A percentile compares a stretch with the other conserved stretches of the same genome.
These are phyloP conservation scores for Conopomorpha cramerella DNA, from an alignment of 1,140 invertebrate genomes.

Conservation along the genomic window DNA sequence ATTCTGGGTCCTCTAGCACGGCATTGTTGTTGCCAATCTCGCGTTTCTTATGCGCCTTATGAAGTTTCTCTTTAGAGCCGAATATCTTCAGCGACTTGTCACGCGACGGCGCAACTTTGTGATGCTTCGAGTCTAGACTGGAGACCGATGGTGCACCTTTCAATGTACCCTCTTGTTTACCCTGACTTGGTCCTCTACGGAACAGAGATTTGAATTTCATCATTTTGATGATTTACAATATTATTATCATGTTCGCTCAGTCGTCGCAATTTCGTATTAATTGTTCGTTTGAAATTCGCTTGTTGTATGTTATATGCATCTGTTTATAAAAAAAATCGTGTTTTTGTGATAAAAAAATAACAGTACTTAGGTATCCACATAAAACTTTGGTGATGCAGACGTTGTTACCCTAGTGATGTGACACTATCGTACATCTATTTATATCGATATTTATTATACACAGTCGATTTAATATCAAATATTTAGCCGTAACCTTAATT, in stretches of 20 bases:
- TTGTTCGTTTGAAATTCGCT: constrained; percentile 15
- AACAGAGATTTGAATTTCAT: constrained; percentile 83
- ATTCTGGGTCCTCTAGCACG: constrained; percentile 37
- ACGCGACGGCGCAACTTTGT: constrained; percentile 58
- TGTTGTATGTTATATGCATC: too few species aligned
- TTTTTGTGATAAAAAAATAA: too few species aligned
- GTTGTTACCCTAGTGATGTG: too few species aligned
- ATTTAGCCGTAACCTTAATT: too few species aligned
- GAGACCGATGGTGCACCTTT: constrained; percentile 58
- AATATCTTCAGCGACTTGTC: constrained; percentile 51
- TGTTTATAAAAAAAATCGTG: too few species aligned
- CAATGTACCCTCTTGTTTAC: constrained; percentile 41
- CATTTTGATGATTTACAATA: constrained; percentile 62
- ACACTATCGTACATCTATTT: too few species aligned
- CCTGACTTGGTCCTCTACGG: constrained; percentile 70
- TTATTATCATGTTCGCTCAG: constrained; percentile 41
- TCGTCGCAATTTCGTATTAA: constrained; percentile 24
- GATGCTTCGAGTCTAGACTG: constrained; percentile 59
- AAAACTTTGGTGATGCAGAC: too few species aligned
- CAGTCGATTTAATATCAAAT: too few species aligned
- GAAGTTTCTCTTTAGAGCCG: constrained; percentile 54
- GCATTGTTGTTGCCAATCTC: constrained; percentile 49
- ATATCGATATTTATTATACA: too few species aligned
- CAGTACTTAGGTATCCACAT: too few species aligned
- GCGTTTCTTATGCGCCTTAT: constrained; percentile 50